phyloP scores from a whole-genome alignment of 1,140 invertebrate species.

The Drosophila biarmipes region DNA sequence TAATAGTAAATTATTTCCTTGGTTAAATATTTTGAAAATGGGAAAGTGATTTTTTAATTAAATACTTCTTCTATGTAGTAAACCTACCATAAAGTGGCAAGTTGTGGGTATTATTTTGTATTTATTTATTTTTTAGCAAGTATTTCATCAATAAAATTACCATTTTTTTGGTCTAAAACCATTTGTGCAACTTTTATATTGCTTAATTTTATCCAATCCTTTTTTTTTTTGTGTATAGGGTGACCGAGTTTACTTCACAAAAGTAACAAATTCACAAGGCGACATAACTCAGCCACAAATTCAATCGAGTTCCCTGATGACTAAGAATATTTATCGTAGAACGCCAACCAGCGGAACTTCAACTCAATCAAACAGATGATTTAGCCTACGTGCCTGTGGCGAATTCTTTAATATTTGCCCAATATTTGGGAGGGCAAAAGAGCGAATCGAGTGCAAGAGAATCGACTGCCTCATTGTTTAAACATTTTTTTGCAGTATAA shows the following conservation, averaged over 20 bases:
- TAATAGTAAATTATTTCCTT: too few species aligned
- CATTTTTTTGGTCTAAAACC: too few species aligned
- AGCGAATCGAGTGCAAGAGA: constrained; percentile 3
- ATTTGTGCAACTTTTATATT: too few species aligned
- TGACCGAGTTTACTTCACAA: neutral
- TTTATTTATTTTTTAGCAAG: too few species aligned
- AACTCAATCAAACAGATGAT: constrained; percentile 18
- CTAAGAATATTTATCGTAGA: neutral
- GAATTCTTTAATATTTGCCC: constrained; percentile 36
- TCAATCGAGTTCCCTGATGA: neutral
- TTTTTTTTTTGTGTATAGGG: too few species aligned
- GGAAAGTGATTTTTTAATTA: too few species aligned
- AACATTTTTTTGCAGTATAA: constrained; percentile 46
- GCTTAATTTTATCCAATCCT: too few species aligned
- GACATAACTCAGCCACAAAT: neutral
- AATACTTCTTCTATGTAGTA: too few species aligned
- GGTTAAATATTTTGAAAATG: too few species aligned
- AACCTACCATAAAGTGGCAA: too few species aligned
- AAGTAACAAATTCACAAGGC: neutral
- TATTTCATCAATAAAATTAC: too few species aligned
- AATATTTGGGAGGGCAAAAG: constrained; percentile 6
- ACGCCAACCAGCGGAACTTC: neutral
- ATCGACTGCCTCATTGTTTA: constrained; percentile 51
- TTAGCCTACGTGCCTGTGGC: constrained; percentile 27
- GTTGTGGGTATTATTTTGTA: too few species aligned